Conservation (phyloP, 2,113 vertebrate species). For the Cariama cristata region DNA sequence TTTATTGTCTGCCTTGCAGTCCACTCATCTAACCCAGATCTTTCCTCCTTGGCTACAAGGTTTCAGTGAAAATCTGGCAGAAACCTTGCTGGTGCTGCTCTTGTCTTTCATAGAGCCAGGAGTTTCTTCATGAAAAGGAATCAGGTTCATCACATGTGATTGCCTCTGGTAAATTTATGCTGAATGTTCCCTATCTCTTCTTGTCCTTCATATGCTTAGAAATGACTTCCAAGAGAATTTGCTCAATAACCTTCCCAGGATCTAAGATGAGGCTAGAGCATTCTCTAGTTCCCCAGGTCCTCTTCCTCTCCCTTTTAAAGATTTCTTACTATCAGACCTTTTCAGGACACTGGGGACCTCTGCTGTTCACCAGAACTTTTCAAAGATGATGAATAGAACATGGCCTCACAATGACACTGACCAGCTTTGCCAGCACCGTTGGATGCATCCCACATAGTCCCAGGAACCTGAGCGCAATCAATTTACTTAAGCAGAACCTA, state of each 20-base stretch:
- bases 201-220: neutral
- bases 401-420: neutral
- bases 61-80: neutral
- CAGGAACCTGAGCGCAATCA: rapidly evolving
- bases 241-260: neutral
- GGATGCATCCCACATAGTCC: neutral
- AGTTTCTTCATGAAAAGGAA: neutral
- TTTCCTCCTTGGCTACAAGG: neutral
- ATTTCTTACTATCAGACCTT: neutral
- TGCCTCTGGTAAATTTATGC: neutral
- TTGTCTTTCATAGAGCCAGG: neutral
- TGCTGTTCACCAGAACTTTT: neutral
- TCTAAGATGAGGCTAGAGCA: neutral
- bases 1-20: neutral
- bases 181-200: neutral
- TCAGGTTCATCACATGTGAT: neutral
- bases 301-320: neutral
- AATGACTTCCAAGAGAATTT: neutral
- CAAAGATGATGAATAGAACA: neutral
- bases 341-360: neutral
- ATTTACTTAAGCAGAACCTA: neutral
- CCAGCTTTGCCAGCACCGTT: neutral
- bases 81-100: neutral
- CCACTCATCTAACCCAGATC: neutral
- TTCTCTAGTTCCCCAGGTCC: neutral